Percentiles rank a stretch among this genome's conserved stretches.
phyloP scores from a whole-genome alignment of 2,113 vertebrate genomes.

The Xyliphius kryptos region DNA sequence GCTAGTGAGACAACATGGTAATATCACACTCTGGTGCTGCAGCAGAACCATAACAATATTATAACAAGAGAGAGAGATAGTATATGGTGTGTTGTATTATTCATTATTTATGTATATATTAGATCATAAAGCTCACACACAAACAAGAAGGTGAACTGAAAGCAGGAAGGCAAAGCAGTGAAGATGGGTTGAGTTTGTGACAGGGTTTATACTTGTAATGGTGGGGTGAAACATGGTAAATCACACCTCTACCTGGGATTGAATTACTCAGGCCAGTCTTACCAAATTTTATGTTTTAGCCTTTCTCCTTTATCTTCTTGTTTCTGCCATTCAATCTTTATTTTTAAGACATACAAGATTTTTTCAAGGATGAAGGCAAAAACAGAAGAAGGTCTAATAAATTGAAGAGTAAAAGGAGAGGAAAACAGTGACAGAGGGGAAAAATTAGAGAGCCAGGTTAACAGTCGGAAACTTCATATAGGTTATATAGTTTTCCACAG shows the following conservation, averaged over 20 bases:
- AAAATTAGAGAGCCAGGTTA: slow-evolving; percentile 50
- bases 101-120: no score
- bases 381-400: slow-evolving; percentile 54
- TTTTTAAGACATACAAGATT: slow-evolving; percentile 20
- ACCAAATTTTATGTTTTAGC: slow-evolving; percentile 30
- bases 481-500: slow-evolving; percentile 10
- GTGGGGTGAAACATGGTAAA: slow-evolving; percentile 9
- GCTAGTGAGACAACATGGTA: slow-evolving; percentile 2
- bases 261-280: slow-evolving; percentile 29
- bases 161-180: no score
- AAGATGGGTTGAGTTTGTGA: slow-evolving; percentile 23
- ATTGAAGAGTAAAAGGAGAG: slow-evolving; percentile 58
- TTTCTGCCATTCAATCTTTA: no score
- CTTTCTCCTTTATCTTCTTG: slow-evolving; percentile 23
- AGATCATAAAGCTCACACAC: no score
- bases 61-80: no score
- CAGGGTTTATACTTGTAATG: slow-evolving; percentile 19
- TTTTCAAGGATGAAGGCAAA: slow-evolving; percentile 56
- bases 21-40: slow-evolving; percentile 1
- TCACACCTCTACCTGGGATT: slow-evolving; percentile 14
- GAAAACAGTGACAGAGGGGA: slow-evolving; percentile 45
- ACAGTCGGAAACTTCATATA: slow-evolving; percentile 27
- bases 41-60: not conserved
- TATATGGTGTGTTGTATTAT: no score
- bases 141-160: no score